Conservation (phyloP, 2,797 vertebrate species). For the Ciconia nigra region DNA sequence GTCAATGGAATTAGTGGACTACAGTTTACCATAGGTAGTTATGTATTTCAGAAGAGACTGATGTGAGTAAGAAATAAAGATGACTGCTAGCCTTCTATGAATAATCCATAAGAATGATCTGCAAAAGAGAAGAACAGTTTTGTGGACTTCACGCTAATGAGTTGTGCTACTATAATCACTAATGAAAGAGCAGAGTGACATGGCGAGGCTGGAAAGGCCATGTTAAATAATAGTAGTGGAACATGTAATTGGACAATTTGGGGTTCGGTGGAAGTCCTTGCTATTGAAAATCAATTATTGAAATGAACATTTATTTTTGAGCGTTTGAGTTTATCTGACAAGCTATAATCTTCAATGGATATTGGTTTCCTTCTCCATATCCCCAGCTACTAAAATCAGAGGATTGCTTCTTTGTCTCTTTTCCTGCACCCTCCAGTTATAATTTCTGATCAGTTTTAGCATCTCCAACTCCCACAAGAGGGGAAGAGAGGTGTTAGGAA, state of each 20-base stretch:
- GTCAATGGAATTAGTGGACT: neutral
- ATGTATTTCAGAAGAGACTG: neutral
- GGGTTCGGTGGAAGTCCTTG: neutral
- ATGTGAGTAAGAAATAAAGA: neutral
- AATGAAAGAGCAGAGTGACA: neutral
- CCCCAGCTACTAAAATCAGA: neutral
- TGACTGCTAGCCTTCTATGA: neutral
- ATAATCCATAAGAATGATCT: neutral
- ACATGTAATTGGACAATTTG: neutral
- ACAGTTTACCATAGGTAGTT: neutral
- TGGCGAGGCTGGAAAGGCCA: accelerated
- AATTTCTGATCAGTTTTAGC: neutral
- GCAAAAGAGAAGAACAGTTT: neutral
- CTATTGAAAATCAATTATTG: neutral
- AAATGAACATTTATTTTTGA: neutral
- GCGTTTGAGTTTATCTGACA: neutral
- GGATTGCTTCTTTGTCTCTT: neutral
- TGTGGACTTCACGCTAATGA: neutral
- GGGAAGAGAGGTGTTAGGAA: neutral
- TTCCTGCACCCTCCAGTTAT: neutral
- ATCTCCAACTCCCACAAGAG: neutral
- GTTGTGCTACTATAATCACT: neutral
- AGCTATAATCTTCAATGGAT: neutral
- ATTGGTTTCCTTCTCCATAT: neutral
- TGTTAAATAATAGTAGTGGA: neutral